A percentile compares a stretch with the other conserved stretches of the same genome.
Conservation (phyloP, 1,140 invertebrate species). For the Rhyzopertha dominica region DNA sequence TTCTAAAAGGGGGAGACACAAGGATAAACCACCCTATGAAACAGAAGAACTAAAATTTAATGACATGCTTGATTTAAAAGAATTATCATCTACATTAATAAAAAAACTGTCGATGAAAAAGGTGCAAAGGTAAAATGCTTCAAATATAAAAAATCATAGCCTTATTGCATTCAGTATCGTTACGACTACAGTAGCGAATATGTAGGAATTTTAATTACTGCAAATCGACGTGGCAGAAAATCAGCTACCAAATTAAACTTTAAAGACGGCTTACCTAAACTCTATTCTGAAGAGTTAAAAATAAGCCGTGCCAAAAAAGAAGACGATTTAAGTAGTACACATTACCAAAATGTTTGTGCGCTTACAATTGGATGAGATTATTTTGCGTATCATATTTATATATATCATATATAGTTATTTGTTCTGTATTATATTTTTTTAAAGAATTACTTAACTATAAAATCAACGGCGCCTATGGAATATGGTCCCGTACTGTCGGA, state of each 20-base stretch:
- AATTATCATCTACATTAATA: slow-evolving; percentile 3
- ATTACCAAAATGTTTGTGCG: too few species aligned
- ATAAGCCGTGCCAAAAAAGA: too few species aligned
- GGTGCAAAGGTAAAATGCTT: not conserved
- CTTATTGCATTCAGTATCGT: not conserved
- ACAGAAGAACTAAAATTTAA: slow-evolving; percentile 14
- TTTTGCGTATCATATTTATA: too few species aligned
- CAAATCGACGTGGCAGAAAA: not conserved
- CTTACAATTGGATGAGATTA: too few species aligned
- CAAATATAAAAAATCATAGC: not conserved
- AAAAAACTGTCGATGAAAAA: slow-evolving; percentile 11
- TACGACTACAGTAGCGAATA: slow-evolving; percentile 2
- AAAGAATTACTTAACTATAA: too few species aligned
- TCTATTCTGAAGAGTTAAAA: not conserved
- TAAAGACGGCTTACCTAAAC: not conserved
- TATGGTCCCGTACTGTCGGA: too few species aligned
- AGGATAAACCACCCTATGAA: slow-evolving; percentile 11
- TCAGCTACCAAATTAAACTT: not conserved
- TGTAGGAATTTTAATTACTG: slow-evolving; percentile 1
- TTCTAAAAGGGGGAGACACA: slow-evolving; percentile 14
- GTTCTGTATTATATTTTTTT: too few species aligned
- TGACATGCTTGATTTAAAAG: slow-evolving; percentile 17
- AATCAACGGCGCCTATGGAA: too few species aligned
- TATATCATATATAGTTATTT: too few species aligned
- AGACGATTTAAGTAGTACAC: too few species aligned